These are phyloP conservation scores for Phocides pigmalion DNA, from an alignment of 1,140 invertebrate species.

Conservation along the genomic window DNA sequence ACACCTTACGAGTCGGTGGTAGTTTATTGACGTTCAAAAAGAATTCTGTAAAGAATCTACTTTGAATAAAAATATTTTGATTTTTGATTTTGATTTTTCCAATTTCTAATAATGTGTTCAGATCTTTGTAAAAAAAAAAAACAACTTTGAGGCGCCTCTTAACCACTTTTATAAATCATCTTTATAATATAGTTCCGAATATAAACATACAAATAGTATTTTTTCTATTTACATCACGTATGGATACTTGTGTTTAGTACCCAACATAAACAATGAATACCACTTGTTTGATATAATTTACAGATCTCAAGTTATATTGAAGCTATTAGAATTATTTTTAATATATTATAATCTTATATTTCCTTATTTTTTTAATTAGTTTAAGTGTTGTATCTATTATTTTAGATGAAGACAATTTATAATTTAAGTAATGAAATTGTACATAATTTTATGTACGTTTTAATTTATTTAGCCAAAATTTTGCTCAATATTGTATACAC, in stretches of 20 bases:
- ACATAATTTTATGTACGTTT: slow-evolving; percentile 67
- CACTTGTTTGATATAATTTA: slow-evolving; percentile 43
- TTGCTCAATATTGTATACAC: slow-evolving; percentile 82
- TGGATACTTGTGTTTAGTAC: not conserved
- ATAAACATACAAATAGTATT: not conserved
- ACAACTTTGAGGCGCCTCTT: not conserved
- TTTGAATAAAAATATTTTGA: too few species aligned
- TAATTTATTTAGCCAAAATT: slow-evolving; percentile 81
- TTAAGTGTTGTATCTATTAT: slow-evolving; percentile 54
- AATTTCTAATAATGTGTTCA: too few species aligned
- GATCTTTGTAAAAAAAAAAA: too few species aligned
- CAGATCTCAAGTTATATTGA: slow-evolving; percentile 78
- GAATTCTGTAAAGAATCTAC: too few species aligned
- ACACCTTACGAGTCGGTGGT: too few species aligned
- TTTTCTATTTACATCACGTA: not conserved
- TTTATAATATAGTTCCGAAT: too few species aligned
- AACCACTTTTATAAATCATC: not conserved
- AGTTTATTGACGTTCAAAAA: too few species aligned
- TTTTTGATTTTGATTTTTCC: too few species aligned
- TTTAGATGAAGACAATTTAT: slow-evolving; percentile 76
- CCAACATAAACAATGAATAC: slow-evolving; percentile 29
- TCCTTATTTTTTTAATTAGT: slow-evolving; percentile 59
- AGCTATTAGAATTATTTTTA: slow-evolving; percentile 75
- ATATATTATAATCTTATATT: slow-evolving; percentile 50
- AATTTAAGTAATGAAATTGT: slow-evolving; percentile 65